Evolutionary conservation across 2,888 invertebrate genomes (phyloP).

Genomic region (Eristalis pertinax): DNA sequence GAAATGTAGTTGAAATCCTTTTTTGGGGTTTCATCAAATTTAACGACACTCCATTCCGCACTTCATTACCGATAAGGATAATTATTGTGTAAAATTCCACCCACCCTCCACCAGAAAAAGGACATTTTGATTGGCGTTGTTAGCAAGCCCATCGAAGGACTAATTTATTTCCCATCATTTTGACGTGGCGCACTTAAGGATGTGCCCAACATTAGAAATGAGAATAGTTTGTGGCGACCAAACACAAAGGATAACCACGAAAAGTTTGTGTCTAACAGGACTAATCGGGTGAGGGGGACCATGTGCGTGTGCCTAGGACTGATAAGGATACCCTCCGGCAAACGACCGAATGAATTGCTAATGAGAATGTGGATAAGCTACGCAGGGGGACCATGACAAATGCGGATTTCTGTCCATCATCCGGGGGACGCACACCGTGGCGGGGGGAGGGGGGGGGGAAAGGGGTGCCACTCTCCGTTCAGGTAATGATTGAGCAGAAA

Average conservation of each 20-base stretch:
- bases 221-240: background rate
- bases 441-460: background rate
- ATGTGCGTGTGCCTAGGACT: constrained; percentile 22
- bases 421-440: background rate
- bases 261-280: constrained; percentile 45
- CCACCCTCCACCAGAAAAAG: too few species aligned
- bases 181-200: background rate
- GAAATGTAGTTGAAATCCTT: background rate
- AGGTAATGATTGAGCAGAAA: constrained; percentile 31
- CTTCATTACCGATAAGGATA: constrained; percentile 21
- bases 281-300: constrained; percentile 48
- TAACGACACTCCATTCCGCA: constrained; percentile 9
- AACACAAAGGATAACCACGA: constrained; percentile 9
- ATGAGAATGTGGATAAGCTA: constrained; percentile 43
- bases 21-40: background rate
- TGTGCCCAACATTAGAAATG: background rate
- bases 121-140: background rate
- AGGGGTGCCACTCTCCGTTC: background rate
- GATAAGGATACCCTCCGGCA: constrained; percentile 28
- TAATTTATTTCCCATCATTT: background rate
- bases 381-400: constrained; percentile 54
- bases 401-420: constrained; percentile 37
- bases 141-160: background rate
- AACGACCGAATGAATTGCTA: constrained; percentile 40
- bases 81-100: background rate